Evolutionary conservation across 2,888 invertebrate species (phyloP).

Genomic region (Sesia apiformis): DNA sequence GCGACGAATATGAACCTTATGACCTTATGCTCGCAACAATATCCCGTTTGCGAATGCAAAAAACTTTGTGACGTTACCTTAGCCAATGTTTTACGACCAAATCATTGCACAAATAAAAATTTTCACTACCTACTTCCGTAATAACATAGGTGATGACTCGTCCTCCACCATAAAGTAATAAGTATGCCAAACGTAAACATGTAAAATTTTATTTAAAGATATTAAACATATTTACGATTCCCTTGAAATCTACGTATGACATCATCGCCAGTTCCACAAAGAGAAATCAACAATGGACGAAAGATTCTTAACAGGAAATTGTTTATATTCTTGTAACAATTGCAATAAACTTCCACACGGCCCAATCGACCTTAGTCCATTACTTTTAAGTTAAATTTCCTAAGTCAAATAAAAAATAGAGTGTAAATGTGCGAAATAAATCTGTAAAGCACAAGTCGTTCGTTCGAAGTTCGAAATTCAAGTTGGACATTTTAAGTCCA

Average conservation of each 20-base stretch:
- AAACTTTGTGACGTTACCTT: no score
- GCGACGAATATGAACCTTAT: no score
- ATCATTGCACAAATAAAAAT: not conserved
- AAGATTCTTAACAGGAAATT: conserved; percentile 65
- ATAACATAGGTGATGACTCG: no score
- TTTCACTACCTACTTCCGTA: no score
- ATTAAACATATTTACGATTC: conserved; percentile 25
- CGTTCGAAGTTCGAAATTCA: conserved; percentile 54
- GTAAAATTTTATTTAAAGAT: not conserved
- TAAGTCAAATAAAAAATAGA: not conserved
- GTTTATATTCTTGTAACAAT: conserved; percentile 63
- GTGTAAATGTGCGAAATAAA: conserved; percentile 25
- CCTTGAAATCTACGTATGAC: conserved; percentile 43
- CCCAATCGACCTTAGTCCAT: no score
- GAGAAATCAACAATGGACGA: conserved; percentile 53
- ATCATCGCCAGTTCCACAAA: conserved; percentile 43
- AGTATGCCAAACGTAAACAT: not conserved
- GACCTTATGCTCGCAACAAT: no score
- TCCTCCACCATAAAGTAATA: not conserved
- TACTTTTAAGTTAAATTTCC: no score
- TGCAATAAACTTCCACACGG: conserved; percentile 34
- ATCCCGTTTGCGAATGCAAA: no score
- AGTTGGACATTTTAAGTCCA: conserved; percentile 39
- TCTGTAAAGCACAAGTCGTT: conserved; percentile 46
- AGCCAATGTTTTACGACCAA: no score